Percentiles rank a stretch among this genome's conserved stretches.
These are phyloP conservation scores for Falcaria lacertinaria DNA, from an alignment of 2,888 invertebrate genomes.

Conservation along the genomic window DNA sequence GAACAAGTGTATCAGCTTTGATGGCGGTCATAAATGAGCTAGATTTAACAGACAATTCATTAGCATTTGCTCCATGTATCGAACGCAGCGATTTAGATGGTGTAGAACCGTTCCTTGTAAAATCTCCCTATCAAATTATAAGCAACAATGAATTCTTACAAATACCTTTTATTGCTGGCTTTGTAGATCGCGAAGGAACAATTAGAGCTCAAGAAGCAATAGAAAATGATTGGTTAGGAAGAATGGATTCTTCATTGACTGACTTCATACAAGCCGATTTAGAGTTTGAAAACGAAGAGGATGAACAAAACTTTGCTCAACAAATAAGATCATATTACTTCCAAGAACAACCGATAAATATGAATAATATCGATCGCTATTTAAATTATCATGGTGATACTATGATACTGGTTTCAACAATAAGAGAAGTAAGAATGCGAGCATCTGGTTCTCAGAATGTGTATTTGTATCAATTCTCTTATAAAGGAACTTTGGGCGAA, in stretches of 20 bases:
- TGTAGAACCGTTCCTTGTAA: slow-evolving; percentile 42
- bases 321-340: slow-evolving; percentile 51
- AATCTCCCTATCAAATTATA: slow-evolving; percentile 51
- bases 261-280: slow-evolving; percentile 62
- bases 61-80: slow-evolving; percentile 67
- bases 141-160: slow-evolving; percentile 37
- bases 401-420: slow-evolving; percentile 56
- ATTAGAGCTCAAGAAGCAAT: slow-evolving; percentile 50
- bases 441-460: slow-evolving; percentile 26
- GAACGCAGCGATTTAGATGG: slow-evolving; percentile 41
- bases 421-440: slow-evolving; percentile 52
- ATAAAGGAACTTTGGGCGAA: slow-evolving; percentile 50
- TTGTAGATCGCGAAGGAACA: slow-evolving; percentile 64
- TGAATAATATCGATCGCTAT: slow-evolving; percentile 32
- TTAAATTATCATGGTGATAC: slow-evolving; percentile 61
- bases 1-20: slow-evolving; percentile 49
- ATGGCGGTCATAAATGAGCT: slow-evolving; percentile 63
- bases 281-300: slow-evolving; percentile 34
- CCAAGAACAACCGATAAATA: slow-evolving; percentile 26
- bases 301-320: slow-evolving; percentile 31
- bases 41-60: slow-evolving; percentile 56
- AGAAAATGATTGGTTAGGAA: slow-evolving; percentile 47
- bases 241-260: slow-evolving; percentile 51
- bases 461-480: slow-evolving; percentile 67
- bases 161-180: slow-evolving; percentile 61